Conservation (phyloP, 2,113 vertebrate species). For the Poicephalus meyeri region DNA sequence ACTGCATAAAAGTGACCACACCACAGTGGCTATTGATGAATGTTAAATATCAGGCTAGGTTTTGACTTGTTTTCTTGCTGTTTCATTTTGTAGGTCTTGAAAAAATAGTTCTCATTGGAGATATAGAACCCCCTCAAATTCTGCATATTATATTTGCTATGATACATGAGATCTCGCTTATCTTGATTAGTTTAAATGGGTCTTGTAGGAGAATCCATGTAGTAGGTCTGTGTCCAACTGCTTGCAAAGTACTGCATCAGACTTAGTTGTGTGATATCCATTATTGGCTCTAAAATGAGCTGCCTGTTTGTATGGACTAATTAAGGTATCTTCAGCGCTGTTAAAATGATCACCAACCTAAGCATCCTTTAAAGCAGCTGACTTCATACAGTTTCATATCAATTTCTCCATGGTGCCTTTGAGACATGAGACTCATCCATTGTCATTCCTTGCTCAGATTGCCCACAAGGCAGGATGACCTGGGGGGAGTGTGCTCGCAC, state of each 20-base stretch:
- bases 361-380: not conserved
- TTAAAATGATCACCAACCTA: not conserved
- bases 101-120: not conserved
- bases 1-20: not conserved
- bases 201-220: not conserved
- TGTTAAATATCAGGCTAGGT: not conserved
- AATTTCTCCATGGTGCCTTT: not conserved
- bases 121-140: not conserved
- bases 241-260: not conserved
- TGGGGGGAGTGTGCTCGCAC: not conserved
- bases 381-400: not conserved
- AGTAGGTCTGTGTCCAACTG: not conserved
- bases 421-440: not conserved
- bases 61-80: not conserved
- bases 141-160: not conserved
- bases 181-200: not conserved
- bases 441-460: not conserved
- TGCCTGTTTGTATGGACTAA: not conserved
- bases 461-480: not conserved
- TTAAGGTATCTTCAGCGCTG: not conserved
- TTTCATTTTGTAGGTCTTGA: not conserved
- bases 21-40: not conserved
- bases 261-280: not conserved
- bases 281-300: not conserved
- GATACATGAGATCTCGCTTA: not conserved